Evolutionary conservation across 2,888 invertebrate species (phyloP), one percentile per base, ranked within the genome.

Genomic region (Choristoneura rosaceana): DNA sequence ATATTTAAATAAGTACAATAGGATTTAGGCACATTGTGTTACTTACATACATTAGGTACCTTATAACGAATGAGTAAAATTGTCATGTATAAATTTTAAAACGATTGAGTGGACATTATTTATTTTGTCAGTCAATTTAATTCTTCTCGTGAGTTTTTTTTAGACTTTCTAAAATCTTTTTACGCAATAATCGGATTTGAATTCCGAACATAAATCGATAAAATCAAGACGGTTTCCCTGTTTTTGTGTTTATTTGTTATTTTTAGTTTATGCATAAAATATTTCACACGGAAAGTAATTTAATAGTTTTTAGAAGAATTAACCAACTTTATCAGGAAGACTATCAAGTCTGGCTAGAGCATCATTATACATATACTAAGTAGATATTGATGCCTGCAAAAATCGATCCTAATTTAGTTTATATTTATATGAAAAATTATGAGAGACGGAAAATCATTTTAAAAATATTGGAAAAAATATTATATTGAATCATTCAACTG

Each of bases 1-100:
- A 61, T 25, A 15, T 59, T 59, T 33, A 15, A 50, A 34, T 64
- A 38, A 50, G 64, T 64, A 66, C 38, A 66, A 8, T 50, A 34
- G 50, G 64, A 64, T 71, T 63, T 73, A 73, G 73, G 73, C 73
- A 73, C 73, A 69, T 73, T 60, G 73, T 73, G 64, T 69, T 73
- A 33, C 47, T 68, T 73, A 73, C 4, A 65, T 73, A 62, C 25
- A 62, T 67, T 64, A 59, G 25, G 58, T 64, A 61, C 69, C 69
- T 73, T 73, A 73, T 69, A 70, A 69, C 62, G 45, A 69, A 63
- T 69, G 55, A 52, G 52, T 52, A 52, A 59, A 63, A 63, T 62
- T 62, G 64, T 64, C 64, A 50, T 64, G 65, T 65, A 65, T 14
- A 52, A 52, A 3, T 65, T 52, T 63, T 14, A 47, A 38, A 52